Conservation (phyloP, 2,113 vertebrate species). For the Plecturocebus donacophilus region DNA sequence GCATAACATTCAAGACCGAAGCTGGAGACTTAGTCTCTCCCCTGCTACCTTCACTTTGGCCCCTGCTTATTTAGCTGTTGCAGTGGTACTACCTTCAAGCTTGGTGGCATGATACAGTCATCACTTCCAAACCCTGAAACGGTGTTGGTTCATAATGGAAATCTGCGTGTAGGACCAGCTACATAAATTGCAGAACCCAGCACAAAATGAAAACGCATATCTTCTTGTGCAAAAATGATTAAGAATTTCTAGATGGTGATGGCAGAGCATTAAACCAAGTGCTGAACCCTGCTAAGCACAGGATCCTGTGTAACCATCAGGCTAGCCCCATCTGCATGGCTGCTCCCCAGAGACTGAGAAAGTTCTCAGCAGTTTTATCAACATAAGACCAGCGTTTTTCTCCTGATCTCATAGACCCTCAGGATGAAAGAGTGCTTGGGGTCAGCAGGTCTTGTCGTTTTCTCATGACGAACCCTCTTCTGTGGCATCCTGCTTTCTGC, state of each 20-base stretch:
- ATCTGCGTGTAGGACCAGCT: not conserved
- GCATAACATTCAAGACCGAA: not conserved
- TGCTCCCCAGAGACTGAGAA: not conserved
- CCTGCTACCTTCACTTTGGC: not conserved
- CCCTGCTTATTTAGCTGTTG: not conserved
- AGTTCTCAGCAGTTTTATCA: not conserved
- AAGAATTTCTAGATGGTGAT: not conserved
- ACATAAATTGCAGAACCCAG: not conserved
- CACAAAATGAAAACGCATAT: not conserved
- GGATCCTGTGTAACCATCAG: not conserved
- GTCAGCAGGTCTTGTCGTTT: not conserved
- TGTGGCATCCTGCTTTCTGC: not conserved
- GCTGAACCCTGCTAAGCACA: not conserved
- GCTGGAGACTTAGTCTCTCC: not conserved
- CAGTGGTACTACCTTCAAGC: not conserved
- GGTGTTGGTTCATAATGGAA: not conserved
- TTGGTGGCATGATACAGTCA: not conserved
- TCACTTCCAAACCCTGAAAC: not conserved
- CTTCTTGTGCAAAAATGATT: not conserved
- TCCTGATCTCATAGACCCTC: too few species aligned
- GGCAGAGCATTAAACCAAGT: not conserved
- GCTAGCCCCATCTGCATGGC: not conserved
- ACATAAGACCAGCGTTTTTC: not conserved
- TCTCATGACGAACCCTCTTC: not conserved
- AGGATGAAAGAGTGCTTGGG: not conserved